Evolutionary conservation across 2,113 vertebrate genomes (phyloP), one percentile per base, ranked within the genome.

Genomic region (Phaethon lepturus): DNA sequence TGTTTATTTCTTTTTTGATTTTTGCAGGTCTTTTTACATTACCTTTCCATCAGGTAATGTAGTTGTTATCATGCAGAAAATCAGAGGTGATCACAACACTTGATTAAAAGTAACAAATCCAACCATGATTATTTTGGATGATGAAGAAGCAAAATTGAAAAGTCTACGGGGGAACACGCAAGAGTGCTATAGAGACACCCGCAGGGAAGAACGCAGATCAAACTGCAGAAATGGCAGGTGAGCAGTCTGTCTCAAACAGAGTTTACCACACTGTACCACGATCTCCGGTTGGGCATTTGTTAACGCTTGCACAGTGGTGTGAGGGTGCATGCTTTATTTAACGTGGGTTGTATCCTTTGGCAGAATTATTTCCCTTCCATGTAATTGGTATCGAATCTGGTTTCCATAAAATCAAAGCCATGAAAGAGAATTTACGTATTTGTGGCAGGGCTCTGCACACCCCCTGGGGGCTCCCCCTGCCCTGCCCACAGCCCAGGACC

Each of bases 391-490:
- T n/a, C 24, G n/a, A 35, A 66, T 63, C 11, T 19, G 11, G 9
- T 55, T 95, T 84, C 50, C 24, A 11, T 49, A 75, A 71, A 80
- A 69, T 49, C 22, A 17, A 68, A 63, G 24, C 17, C 35, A 14
- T 31, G 49, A 17, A 63, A 74, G 19, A 71, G 38, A 64, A 80
- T 25, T 40, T n/a, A 28, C 24, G 16, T 49, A 22, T 60, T 73
- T 85, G 22, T 38, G 22, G 9, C 58, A 38, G 33, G 35, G 24
- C 12, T 5, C 8, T 42, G 33, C 9, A 18, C 8, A 5, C 5
- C 14, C 14, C 5, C 13, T 2, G 3, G 2, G 44, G 45, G 7
- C 14, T 64, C 8, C 31, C 56, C 35, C 16, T 1, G 2, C 17
- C 25, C 10, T 60, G 11, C 7, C 38, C 10, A 38, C 3, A 15